Evolutionary conservation across 64 coral and sea anemone species (phyloP), one percentile per base, ranked within the genome.

Genomic region (Porites lutea): DNA sequence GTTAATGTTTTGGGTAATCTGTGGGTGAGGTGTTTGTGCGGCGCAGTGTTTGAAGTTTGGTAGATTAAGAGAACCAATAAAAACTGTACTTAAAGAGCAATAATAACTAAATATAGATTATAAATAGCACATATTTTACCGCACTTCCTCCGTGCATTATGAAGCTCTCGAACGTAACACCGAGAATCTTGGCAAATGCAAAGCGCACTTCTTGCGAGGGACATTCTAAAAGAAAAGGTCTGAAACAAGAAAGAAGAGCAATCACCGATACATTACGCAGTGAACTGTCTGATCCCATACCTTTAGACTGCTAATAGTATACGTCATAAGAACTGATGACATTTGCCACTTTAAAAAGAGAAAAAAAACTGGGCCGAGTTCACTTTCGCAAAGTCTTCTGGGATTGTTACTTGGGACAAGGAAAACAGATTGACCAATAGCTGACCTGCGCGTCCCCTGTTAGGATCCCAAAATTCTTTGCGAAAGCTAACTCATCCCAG

Each of bases 171-270:
- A 94, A 65, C 4, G 92, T 86, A 75, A 91, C 66, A 55, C 59
- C 58, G 50, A 94, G 92, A 88, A 97, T 97, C 52, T 85, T 88
- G n/a, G 92, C 91, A 72, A 97, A 97, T 11, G 95, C 88, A 67
- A 59, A 78, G 18, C 95, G 95, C 54, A 97, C 95, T 51, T 87
- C 95, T 77, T 93, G 91, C 49, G 95, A 94, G 7, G 95, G 95
- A 64, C 90, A 92, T 65, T 97, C 95, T 27, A 97, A 69, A 3
- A 97, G 63, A 66, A 94, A 97, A 12, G 95, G 95, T 69, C 95
- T 97, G 54, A 37, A 74, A 22, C 3, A 68, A 37, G 6, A 74
- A 93, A n/a, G 27, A 82, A 52, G 59, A 61, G 48, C 3, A 58
- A 14, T 46, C 12, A 74, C 43, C 12, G n/a, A 53, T 5, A 22